Evolutionary conservation across 2,888 invertebrate species (phyloP), one percentile per base, ranked within the genome.

Genomic region (Pasiphila rectangulata): DNA sequence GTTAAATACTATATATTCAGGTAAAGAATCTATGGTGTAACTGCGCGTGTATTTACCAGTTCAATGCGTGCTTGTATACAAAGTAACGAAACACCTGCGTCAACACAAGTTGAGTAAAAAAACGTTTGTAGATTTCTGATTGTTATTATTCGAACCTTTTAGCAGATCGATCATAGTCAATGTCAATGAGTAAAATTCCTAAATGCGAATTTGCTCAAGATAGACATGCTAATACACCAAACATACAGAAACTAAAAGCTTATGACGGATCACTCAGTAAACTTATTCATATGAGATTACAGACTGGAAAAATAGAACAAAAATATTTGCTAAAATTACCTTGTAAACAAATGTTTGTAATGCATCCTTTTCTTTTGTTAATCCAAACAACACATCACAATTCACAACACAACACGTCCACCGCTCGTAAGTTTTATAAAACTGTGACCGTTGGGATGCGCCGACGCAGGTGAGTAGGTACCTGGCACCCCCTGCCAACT

Each of bases 301-400:
- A 1, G 12, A 6, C 13, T 27, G 7, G 7, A 6, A 5, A n/a
- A 15, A 13, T 16, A 32, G n/a, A 23, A 3, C 9, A 24, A 23
- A 12, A 6, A 20, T 6, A 20, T 12, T 3, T 2, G 1, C 6
- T 16, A 4, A 29, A 38, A 19, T 19, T 39, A 46, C 88, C 88
- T 86, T 69, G 81, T 84, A 60, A 87, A 86, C 43, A 88, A 64
- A 59, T 81, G 80, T 64, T 88, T 88, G 60, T 86, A 88, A 75
- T 88, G 87, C 88, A 88, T 88, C 79, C 83, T 79, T 57, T 50
- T n/a, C 12, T 12, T 9, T 25, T 12, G 16, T 44, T 44, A 63
- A 60, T n/a, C 30, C 30, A 60, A 64, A 70, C 70, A 67, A 61
- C 67, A 70, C 66, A 61, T 60, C 70, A 72, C 74, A 66, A 56